These are phyloP conservation scores for Blastobasis lacticolella DNA, from an alignment of 2,888 invertebrate species.

Conservation along the genomic window DNA sequence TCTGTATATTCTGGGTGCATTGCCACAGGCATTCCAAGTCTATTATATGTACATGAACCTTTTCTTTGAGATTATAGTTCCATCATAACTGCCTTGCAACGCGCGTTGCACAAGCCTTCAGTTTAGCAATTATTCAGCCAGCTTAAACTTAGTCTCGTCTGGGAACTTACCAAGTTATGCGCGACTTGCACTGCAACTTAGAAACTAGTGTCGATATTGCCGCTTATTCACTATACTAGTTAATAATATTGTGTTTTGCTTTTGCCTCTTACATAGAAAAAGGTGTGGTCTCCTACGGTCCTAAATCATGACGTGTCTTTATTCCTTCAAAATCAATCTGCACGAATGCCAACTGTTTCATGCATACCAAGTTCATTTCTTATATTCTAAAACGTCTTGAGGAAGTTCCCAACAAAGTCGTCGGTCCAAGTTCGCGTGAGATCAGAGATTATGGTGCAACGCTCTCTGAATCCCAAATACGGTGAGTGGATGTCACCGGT, in stretches of 20 bases:
- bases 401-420: too few relatives aligned
- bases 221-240: constrained; percentile 12
- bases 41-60: not conserved
- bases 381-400: too few relatives aligned
- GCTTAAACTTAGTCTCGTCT: constrained; percentile 31
- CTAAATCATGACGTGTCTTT: too few relatives aligned
- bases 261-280: too few relatives aligned
- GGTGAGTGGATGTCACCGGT: constrained; percentile 29
- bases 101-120: constrained; percentile 27
- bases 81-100: constrained; percentile 17
- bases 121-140: constrained; percentile 41
- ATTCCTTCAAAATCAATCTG: too few relatives aligned
- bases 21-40: not conserved
- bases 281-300: too few relatives aligned
- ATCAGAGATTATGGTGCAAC: constrained; percentile 36
- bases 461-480: constrained; percentile 33
- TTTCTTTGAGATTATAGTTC: constrained; percentile 4
- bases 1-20: not conserved
- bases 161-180: constrained; percentile 30
- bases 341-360: too few relatives aligned
- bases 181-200: constrained; percentile 14
- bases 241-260: too few relatives aligned
- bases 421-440: constrained; percentile 16
- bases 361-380: too few relatives aligned
- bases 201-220: constrained; percentile 25